Evolutionary conservation across 2,888 invertebrate species (phyloP), one percentile per base, ranked within the genome.

Genomic region (Argyresthia albistria): DNA sequence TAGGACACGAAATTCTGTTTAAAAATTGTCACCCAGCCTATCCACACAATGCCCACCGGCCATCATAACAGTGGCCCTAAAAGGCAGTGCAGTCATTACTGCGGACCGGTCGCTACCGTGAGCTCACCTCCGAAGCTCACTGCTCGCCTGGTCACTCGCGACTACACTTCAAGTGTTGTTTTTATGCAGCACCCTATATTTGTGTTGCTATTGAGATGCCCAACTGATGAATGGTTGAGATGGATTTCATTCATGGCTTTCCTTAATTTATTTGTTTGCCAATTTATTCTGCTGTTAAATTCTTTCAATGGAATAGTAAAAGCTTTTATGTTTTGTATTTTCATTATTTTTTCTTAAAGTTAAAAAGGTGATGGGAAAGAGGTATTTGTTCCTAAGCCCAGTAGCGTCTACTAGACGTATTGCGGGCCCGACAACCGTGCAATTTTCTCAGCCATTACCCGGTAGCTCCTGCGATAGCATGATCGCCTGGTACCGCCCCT

Each of bases 31-130:
- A 9, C 12, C 9, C 2, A 45, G 15, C 74, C 53, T 69, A 71
- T 83, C 84, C 81, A 76, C 60, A 64, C 55, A 67, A 71, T 58
- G 59, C 58, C 70, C 59, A 62, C 62, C 69, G 66, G 65, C 67
- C 71, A 73, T 83, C 78, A 80, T 82, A 83, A 77, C 74, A 73
- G 63, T 69, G 61, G 78, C 83, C 82, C 74, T 84, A 86, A 74
- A 87, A 83, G 86, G 86, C 68, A 71, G 66, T 77, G 70, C 80
- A 82, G 77, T 80, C 83, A 84, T 83, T 84, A 84, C 76, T 60
- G 57, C 64, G 75, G 76, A 80, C 80, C 76, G 80, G 76, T 75
- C 62, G 74, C 75, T 71, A 73, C 73, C 68, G 71, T 59, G 25
- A 25, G 25, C 25, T 57, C 72, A 76, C 79, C 76, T 72, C 75